phyloP scores from a whole-genome alignment of 2,888 invertebrate genomes.

The Leptopterna dolabrata region DNA sequence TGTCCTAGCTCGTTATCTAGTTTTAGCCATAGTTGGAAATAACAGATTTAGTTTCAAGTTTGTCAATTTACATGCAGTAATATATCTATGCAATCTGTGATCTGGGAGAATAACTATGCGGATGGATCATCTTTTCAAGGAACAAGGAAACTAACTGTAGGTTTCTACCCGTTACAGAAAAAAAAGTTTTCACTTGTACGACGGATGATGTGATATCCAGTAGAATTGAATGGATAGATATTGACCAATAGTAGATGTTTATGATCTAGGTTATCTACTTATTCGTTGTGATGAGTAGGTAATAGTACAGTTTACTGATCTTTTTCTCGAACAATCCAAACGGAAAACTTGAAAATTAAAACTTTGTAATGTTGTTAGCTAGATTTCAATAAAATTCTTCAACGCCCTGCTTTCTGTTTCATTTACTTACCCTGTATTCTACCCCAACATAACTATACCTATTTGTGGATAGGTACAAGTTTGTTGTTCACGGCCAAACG shows the following conservation, averaged over 20 bases:
- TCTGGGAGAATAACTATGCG: not conserved
- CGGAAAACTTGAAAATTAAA: not conserved
- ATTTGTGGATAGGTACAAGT: too few species aligned
- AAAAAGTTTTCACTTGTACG: not conserved
- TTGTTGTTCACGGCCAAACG: too few species aligned
- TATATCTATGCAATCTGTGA: not conserved
- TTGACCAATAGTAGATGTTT: not conserved
- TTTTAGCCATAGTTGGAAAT: not conserved
- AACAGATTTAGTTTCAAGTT: not conserved
- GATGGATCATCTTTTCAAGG: not conserved
- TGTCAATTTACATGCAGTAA: not conserved
- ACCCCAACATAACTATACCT: too few species aligned
- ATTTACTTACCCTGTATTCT: too few species aligned
- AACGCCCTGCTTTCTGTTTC: not conserved
- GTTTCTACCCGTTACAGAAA: not conserved
- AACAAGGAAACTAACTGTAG: not conserved
- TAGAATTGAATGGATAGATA: not conserved
- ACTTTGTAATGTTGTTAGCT: not conserved
- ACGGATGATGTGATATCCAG: not conserved
- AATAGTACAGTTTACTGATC: not conserved
- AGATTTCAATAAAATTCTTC: conserved; percentile 15
- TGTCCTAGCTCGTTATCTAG: not conserved
- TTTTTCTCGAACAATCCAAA: not conserved
- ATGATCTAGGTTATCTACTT: not conserved
- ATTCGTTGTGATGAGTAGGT: not conserved